Evolutionary conservation across 2,888 invertebrate species (phyloP).

Genomic region (Epinotia bilunana): DNA sequence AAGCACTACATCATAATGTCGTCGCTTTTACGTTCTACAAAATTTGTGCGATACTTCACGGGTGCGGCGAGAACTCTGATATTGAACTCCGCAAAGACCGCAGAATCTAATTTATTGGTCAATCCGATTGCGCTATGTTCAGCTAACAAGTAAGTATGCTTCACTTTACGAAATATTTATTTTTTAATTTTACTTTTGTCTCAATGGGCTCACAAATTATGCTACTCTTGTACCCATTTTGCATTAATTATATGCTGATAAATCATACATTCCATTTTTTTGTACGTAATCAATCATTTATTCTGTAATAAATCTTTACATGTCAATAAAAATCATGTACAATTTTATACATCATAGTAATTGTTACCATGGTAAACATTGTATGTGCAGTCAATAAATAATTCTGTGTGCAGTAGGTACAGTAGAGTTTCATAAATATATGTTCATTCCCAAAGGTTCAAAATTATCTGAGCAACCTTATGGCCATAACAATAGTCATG

Average conservation of each 20-base stretch:
- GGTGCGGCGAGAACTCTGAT: slow-evolving; percentile 88
- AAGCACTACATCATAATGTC: slow-evolving; percentile 77
- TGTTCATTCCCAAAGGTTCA: no score
- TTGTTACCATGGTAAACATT: no score
- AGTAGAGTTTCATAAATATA: no score
- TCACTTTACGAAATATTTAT: background rate
- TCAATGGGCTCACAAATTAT: background rate
- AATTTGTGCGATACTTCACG: slow-evolving; percentile 89
- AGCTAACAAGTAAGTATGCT: slow-evolving; percentile 69
- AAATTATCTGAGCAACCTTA: no score
- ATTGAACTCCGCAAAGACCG: slow-evolving; percentile 86
- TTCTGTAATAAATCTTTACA: no score
- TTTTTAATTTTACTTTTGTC: background rate
- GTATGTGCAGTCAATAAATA: no score
- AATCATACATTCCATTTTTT: background rate
- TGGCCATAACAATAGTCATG: no score
- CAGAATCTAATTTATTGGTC: slow-evolving; percentile 83
- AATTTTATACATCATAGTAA: no score
- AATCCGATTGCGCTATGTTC: slow-evolving; percentile 72
- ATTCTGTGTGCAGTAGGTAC: no score
- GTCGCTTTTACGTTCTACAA: slow-evolving; percentile 88
- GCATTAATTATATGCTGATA: background rate
- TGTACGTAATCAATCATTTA: no score
- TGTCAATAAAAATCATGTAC: no score
- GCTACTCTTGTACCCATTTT: background rate